Evolutionary conservation across 2,888 invertebrate genomes (phyloP).

Genomic region (Peribatodes rhomboidaria): DNA sequence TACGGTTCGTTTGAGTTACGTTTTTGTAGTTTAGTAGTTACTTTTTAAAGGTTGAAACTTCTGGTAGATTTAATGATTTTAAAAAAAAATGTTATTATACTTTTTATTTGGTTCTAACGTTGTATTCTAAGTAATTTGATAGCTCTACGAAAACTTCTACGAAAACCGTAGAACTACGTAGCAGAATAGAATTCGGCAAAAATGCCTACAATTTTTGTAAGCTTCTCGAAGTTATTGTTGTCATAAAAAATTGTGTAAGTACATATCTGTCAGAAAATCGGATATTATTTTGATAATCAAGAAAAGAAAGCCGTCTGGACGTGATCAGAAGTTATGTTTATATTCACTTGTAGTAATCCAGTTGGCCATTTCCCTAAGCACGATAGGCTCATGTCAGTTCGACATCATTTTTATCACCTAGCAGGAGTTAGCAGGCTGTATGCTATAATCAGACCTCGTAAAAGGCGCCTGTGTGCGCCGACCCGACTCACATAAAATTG

Average conservation of each 20-base stretch:
- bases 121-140: not conserved
- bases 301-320: not conserved
- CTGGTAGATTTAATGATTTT: too few relatives aligned
- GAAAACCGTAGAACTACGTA: slow-evolving; percentile 11
- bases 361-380: slow-evolving; percentile 43
- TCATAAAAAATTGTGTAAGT: not conserved
- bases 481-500: slow-evolving; percentile 80
- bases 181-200: not conserved
- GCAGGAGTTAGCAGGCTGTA: slow-evolving; percentile 51
- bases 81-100: too few relatives aligned
- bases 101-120: not conserved
- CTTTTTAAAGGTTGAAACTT: not conserved
- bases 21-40: not conserved
- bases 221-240: not conserved
- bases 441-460: slow-evolving; percentile 61
- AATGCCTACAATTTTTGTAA: not conserved
- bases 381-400: slow-evolving; percentile 46
- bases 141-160: not conserved
- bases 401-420: slow-evolving; percentile 52
- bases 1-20: not conserved
- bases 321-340: slow-evolving; percentile 20
- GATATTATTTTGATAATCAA: not conserved
- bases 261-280: not conserved
- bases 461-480: slow-evolving; percentile 73
- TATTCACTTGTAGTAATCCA: slow-evolving; percentile 40